These are phyloP conservation scores for Elysia crispata DNA, from an alignment of 2,888 invertebrate genomes.

Conservation along the genomic window DNA sequence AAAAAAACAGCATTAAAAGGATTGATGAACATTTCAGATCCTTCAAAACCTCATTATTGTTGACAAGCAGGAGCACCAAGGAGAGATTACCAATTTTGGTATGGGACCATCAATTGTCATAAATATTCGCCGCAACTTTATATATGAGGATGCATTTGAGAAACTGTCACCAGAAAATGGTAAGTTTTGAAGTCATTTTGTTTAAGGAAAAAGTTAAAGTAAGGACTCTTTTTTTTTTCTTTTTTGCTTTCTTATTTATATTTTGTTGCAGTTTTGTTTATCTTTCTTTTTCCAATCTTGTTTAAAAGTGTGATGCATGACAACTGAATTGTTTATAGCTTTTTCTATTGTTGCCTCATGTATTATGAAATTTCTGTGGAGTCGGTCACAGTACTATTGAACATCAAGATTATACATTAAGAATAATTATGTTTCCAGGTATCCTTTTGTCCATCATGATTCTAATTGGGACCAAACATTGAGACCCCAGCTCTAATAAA, in stretches of 20 bases:
- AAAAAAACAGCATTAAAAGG: too few species aligned
- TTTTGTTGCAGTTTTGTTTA: not conserved
- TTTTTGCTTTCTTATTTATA: not conserved
- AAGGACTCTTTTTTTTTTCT: not conserved
- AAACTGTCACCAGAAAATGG: constrained; percentile 93
- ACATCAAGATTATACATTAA: too few species aligned
- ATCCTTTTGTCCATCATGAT: too few species aligned
- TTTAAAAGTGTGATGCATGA: not conserved
- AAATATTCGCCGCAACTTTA: constrained; percentile 84
- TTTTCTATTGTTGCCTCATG: too few species aligned
- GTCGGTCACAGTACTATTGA: too few species aligned
- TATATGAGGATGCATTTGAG: constrained; percentile 99
- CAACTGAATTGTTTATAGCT: too few species aligned
- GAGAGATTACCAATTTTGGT: constrained; percentile 86
- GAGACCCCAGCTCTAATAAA: too few species aligned
- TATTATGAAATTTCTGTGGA: too few species aligned
- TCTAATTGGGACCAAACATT: too few species aligned
- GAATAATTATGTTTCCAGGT: too few species aligned
- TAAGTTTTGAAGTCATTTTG: constrained; percentile 70
- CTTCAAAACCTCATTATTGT: constrained; percentile 77
- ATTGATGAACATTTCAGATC: constrained; percentile 70
- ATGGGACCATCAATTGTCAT: constrained; percentile 80
- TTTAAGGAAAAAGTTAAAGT: not conserved
- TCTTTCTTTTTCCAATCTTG: not conserved
- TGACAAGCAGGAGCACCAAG: constrained; percentile 86